Base-by-base conservation (phyloP, 1,140 invertebrate genomes). In the Brachionus angularis region DNA sequence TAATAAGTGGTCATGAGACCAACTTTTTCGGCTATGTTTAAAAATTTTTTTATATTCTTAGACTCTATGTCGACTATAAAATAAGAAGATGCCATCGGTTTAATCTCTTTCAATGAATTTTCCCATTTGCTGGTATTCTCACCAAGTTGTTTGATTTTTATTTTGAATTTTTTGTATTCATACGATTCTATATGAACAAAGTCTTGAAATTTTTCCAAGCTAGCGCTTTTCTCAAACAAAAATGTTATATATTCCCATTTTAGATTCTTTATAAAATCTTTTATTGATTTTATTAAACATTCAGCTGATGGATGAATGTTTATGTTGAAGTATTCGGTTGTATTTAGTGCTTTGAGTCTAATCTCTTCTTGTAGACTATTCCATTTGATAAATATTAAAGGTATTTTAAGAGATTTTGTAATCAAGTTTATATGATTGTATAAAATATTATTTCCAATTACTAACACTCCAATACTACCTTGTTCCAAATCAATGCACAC, bases 1-100 rank as follows among this genome's bases (percentile, higher is more conserved):
- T 47, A 67, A 50, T 67, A 67, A 29, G 62, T 67, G 33, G 62
- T 67, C 62, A 67, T 67, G 10, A 67, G 36, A 47, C 62, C 62
- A 23, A 33, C 42, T 34, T 67, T 10, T 18, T 67, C 62, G 14
- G 62, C 62, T 42, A 39, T 12, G 34, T 16, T 33, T 21, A 25
- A 10, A 21, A 50, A 1, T 27, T 50, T 50, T 21, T 23, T 50
- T 50, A 25, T 14, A 21, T 25, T 21, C 14, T 53, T 53, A 31
- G 8, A n/a, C n/a, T n/a, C n/a, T n/a, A n/a, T n/a, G n/a, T n/a
- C n/a, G n/a, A n/a, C n/a, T n/a, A n/a, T 29, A 7, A 14, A 50
- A 16, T 5, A 50, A 50, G n/a, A 12, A 58, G 39, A 27, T 36
- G 10, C 53, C 36, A 4, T 58, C 8, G 16, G 1, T 14, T 12